Evolutionary conservation across 1,140 invertebrate species (phyloP).

Genomic region (Panulirus ornatus): DNA sequence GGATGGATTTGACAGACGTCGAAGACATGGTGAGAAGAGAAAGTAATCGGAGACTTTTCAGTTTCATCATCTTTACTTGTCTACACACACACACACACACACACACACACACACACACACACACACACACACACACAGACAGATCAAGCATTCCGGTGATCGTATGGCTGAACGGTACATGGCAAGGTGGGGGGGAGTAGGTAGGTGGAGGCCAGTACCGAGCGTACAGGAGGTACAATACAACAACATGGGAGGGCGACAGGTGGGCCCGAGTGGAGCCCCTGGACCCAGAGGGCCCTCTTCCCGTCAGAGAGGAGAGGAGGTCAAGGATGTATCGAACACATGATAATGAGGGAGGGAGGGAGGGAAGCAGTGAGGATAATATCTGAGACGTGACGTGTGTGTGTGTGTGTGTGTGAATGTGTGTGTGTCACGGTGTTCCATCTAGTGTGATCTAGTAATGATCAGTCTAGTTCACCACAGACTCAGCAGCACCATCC

Average conservation of each 20-base stretch:
- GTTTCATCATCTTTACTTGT: background rate
- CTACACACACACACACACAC: background rate
- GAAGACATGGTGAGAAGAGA: too few relatives aligned
- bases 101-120: slow-evolving; percentile 7
- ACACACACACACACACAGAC: background rate
- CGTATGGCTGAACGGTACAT: background rate
- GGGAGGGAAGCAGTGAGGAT: background rate
- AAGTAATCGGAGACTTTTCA: background rate
- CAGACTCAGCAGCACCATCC: too few relatives aligned
- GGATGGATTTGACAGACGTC: too few relatives aligned
- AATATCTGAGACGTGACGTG: background rate
- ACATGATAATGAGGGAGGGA: too few relatives aligned
- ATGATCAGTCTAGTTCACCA: background rate
- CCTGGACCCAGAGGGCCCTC: too few relatives aligned
- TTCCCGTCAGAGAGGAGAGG: too few relatives aligned
- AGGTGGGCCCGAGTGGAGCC: too few relatives aligned
- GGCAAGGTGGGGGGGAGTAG: background rate
- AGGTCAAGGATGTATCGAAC: too few relatives aligned
- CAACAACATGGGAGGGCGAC: too few relatives aligned
- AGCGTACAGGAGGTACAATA: too few relatives aligned
- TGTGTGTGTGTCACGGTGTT: background rate
- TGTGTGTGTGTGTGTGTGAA: background rate
- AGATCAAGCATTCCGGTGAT: background rate
- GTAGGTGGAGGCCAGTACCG: too few relatives aligned
- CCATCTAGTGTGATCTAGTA: background rate